These are phyloP conservation scores for Parthenolecanium corni DNA, from an alignment of 2,888 invertebrate genomes.

Conservation along the genomic window DNA sequence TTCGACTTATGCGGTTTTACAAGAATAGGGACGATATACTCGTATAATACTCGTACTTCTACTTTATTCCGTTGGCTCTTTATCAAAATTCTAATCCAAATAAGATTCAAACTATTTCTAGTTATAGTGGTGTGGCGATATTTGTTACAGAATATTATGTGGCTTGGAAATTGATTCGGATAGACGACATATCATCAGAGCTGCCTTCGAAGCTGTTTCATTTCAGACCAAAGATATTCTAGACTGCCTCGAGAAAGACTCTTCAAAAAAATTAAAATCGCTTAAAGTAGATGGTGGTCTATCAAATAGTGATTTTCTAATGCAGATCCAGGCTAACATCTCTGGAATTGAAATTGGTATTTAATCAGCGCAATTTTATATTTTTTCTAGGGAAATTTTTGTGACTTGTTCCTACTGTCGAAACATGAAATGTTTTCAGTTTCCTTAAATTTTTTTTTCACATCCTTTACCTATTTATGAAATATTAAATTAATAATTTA, in stretches of 20 bases:
- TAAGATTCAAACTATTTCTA: too few species aligned
- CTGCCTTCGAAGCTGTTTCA: slow-evolving; percentile 87
- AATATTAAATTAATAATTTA: too few species aligned
- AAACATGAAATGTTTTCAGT: too few species aligned
- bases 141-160: slow-evolving; percentile 67
- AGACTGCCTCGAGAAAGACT: slow-evolving; percentile 89
- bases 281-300: slow-evolving; percentile 90
- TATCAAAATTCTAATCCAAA: too few species aligned
- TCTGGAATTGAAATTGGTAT: slow-evolving; percentile 81
- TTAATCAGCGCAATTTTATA: too few species aligned
- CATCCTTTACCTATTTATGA: not conserved
- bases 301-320: slow-evolving; percentile 76
- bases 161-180: slow-evolving; percentile 87
- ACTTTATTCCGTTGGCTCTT: too few species aligned
- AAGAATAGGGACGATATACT: too few species aligned
- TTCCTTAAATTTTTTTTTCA: not conserved
- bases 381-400: too few species aligned
- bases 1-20: too few species aligned
- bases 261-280: slow-evolving; percentile 65
- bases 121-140: too few species aligned
- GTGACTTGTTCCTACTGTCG: too few species aligned
- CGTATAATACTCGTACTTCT: too few species aligned
- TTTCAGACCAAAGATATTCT: slow-evolving; percentile 91
- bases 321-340: slow-evolving; percentile 93
- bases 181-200: slow-evolving; percentile 84